phyloP scores from a whole-genome alignment of 1,140 invertebrate species.

The Cherax destructor region DNA sequence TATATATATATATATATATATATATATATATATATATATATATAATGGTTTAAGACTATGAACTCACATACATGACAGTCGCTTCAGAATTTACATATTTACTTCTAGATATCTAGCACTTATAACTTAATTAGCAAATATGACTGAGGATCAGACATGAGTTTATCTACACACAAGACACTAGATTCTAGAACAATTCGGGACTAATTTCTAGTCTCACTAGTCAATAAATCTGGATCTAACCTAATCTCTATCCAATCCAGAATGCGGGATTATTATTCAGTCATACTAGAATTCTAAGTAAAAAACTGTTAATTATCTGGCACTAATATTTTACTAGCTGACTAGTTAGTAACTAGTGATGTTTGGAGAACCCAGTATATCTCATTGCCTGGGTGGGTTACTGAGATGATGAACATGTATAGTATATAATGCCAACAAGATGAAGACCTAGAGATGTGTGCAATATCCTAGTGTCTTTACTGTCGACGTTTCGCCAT shows the following conservation, averaged over 20 bases:
- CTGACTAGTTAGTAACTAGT: background rate
- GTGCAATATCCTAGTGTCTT: no score
- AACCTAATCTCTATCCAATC: background rate
- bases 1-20: constrained; percentile 42
- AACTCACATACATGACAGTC: no score
- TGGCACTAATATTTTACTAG: background rate
- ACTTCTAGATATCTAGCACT: no score
- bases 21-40: constrained; percentile 35
- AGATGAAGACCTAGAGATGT: no score
- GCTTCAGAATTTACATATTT: no score
- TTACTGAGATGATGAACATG: background rate
- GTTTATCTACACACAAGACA: background rate
- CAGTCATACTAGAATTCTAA: background rate
- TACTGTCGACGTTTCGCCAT: no score
- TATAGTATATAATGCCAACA: no score
- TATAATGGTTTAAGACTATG: no score
- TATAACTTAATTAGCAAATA: no score
- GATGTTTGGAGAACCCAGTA: background rate
- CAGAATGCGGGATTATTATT: background rate
- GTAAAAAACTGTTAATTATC: background rate
- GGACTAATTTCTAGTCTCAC: background rate
- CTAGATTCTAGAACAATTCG: background rate
- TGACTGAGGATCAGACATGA: no score
- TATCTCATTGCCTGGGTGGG: background rate
- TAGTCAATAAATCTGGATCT: background rate